Evolutionary conservation across 2,113 vertebrate species (phyloP).

Genomic region (Cinclus cinclus): DNA sequence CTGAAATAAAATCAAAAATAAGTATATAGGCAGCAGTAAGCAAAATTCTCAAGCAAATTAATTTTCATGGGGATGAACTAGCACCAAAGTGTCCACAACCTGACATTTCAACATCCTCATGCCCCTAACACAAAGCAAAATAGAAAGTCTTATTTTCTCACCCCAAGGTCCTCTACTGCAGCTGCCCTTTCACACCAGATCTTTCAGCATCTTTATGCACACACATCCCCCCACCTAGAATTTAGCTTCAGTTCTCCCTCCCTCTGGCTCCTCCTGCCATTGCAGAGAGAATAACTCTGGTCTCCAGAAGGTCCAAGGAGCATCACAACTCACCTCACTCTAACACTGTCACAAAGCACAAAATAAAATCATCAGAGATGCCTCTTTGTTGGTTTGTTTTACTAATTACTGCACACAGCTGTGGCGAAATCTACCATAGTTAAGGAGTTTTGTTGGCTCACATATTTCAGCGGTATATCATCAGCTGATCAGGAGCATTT

Average conservation of each 20-base stretch:
- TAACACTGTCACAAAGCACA: neutral
- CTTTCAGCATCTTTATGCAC: neutral
- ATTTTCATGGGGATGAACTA: neutral
- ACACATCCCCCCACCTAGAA: fast-evolving
- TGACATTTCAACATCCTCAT: neutral
- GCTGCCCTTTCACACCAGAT: neutral
- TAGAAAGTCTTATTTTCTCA: neutral
- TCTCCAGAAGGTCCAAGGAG: neutral
- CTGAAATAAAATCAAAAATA: neutral
- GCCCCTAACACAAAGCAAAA: neutral
- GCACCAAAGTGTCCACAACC: neutral
- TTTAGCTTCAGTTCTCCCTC: neutral
- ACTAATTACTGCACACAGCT: neutral
- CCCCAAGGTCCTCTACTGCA: neutral
- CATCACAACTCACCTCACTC: neutral
- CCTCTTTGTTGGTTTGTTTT: neutral
- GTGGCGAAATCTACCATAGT: fast-evolving
- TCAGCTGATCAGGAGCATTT: neutral
- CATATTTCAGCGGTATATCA: neutral
- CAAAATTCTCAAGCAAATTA: neutral
- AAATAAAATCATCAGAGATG: neutral
- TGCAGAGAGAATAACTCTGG: neutral
- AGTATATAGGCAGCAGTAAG: neutral
- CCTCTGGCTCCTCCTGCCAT: neutral
- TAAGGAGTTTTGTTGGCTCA: neutral